Evolutionary conservation across 2,797 vertebrate genomes (phyloP), one percentile per base, ranked within the genome.

Genomic region (Enteromius treurensis): DNA sequence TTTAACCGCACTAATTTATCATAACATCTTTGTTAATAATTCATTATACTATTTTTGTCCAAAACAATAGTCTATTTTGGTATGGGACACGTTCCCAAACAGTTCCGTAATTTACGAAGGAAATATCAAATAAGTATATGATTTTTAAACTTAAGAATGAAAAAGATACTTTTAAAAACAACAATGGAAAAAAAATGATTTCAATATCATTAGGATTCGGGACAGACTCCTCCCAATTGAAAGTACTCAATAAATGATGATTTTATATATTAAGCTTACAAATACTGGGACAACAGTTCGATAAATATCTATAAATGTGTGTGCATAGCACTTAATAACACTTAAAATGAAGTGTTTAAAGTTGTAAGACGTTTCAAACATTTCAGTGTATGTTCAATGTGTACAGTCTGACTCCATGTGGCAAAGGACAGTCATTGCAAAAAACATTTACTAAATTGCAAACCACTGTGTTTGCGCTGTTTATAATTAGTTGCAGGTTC

Each of bases 321-420:
- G 21, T 58, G n/a, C 53, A n/a, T 55, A 58, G 7, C 9, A 3
- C 9, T 58, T 11, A 58, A 58, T n/a, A 1, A 23, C 9, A 23
- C 3, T n/a, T 55, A 55, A 55, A 9, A 58, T 10, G n/a, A 58
- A 58, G 21, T 58, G 21, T n/a, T n/a, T 11, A 23, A 55, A 7
- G 21, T 21, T 55, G 53, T 23, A 58, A 55, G 21, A 55, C 19
- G 3, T n/a, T 8, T 4, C 47, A 29, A 51, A 84, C 21, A 5
- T 23, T n/a, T 68, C 34, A 32, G 2, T 14, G 10, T 14, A 8
- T 2, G 1, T 70, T 70, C 45, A 9, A 19, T 75, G 26, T n/a
- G 71, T 26, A 5, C 4, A 69, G n/a, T 53, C 49, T 81, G 86
- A 78, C 84, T 68, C 47, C 84, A 29, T 60, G 81, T 81, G 86